Evolutionary conservation across 2,888 invertebrate species (phyloP), one percentile per base, ranked within the genome.

Genomic region (Ichneumon xanthorius): DNA sequence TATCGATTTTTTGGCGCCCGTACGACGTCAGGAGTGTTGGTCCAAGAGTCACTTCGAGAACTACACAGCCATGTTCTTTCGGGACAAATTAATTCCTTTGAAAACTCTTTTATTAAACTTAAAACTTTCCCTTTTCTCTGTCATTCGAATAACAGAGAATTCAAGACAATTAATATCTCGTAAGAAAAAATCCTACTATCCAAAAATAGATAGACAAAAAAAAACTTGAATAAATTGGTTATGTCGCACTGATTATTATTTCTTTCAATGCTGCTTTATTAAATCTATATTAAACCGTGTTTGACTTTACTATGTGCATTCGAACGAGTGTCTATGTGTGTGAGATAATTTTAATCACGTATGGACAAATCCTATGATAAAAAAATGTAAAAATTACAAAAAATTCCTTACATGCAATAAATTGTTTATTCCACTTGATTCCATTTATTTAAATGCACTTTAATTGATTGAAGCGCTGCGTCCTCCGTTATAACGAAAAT

Each of bases 1-100:
- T 72, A 80, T 77, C 61, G 80, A 67, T 77, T 68, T 67, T 45
- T 22, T 11, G 37, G 30, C 73, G 58, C 26, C 9, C 68, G 58
- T 22, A 26, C 40, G 16, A 16, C 22, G 61, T 73, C 61, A 14
- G 16, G 40, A 26, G 26, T 61, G 73, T 73, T 26, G 58, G 58
- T 22, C 61, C 40, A 45, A 58, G 58, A 14, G 9, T 11, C 58
- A 58, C 58, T 26, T 4, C 11, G 22, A 58, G 26, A 58, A 58
- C 22, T 26, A 58, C 22, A 58, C 26, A 58, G 58, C 26, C 11
- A 26, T 14, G 58, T 58, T 58, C 7, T 11, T 14, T 58, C 58
- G 26, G 26, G 26, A 58, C 58, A 58, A 58, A 58, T 58, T 26
- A 26, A 58, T 26, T 58, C 22, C 26, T 22, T 58, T 58, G 11